Conservation (phyloP, 2,888 invertebrate genomes). For the Drosophila imparisetae region DNA sequence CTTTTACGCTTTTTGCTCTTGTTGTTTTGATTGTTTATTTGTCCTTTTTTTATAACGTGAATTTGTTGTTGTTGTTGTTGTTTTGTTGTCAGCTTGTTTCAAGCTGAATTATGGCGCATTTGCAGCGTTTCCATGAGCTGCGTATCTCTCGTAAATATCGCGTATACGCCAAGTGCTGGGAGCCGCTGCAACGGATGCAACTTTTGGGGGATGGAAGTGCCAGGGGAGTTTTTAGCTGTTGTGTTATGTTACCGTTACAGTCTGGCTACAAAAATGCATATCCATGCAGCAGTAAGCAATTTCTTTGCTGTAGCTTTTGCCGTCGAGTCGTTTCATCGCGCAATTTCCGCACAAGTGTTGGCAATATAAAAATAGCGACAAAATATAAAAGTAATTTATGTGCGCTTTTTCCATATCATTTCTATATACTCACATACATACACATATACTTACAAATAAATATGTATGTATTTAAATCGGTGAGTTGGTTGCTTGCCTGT, state of each 20-base stretch:
- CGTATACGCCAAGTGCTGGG: constrained; percentile 52
- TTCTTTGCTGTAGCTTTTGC: constrained; percentile 50
- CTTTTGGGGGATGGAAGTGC: not conserved
- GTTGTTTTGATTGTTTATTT: constrained; percentile 4
- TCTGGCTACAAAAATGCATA: constrained; percentile 69
- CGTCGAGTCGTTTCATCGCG: constrained; percentile 71
- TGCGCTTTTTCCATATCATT: constrained; percentile 75
- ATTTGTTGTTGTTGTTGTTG: constrained; percentile 10
- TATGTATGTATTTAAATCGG: constrained; percentile 14
- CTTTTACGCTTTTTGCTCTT: constrained; percentile 16
- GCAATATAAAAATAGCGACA: constrained; percentile 80
- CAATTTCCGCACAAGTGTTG: constrained; percentile 81
- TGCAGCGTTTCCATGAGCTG: constrained; percentile 52
- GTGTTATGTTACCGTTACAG: constrained; percentile 48
- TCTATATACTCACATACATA: constrained; percentile 52
- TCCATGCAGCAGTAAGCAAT: constrained; percentile 56
- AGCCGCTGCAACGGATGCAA: constrained; percentile 35
- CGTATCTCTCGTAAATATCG: constrained; percentile 71
- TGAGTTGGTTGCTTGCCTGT: constrained; percentile 17
- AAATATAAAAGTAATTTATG: constrained; percentile 80
- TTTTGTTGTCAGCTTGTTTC: constrained; percentile 48
- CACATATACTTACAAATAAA: constrained; percentile 6
- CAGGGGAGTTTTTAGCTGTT: constrained; percentile 14
- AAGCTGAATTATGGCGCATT: constrained; percentile 68
- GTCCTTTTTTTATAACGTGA: not conserved